These are phyloP conservation scores for Gymnocephalus cernua DNA, from an alignment of 2,113 vertebrate species.

Conservation along the genomic window DNA sequence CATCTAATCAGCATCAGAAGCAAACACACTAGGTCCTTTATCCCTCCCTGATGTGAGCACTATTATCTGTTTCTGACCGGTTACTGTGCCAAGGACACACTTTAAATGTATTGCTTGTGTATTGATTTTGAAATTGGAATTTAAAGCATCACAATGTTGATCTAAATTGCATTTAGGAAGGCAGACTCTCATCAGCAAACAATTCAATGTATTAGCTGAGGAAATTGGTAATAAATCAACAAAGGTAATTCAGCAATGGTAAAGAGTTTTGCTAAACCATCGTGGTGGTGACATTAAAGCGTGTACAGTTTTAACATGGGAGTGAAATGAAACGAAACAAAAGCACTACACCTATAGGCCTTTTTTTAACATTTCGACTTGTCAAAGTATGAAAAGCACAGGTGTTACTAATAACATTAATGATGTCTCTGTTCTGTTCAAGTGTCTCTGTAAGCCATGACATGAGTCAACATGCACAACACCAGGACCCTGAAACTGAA, in stretches of 20 bases:
- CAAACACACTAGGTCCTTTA: not conserved
- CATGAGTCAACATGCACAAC: no score
- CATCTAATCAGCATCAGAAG: not conserved
- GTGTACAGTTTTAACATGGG: not conserved
- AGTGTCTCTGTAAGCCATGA: not conserved
- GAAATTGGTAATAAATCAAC: not conserved
- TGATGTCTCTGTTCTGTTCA: not conserved
- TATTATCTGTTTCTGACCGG: not conserved
- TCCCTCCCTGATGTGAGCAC: not conserved
- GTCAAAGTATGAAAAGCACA: not conserved
- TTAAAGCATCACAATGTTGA: not conserved
- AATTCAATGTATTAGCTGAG: not conserved
- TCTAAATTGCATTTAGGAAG: not conserved
- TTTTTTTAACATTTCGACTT: not conserved
- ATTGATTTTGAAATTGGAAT: not conserved
- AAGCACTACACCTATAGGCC: not conserved
- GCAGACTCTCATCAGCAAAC: not conserved
- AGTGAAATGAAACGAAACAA: not conserved
- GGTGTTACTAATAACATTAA: not conserved
- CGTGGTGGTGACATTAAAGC: not conserved
- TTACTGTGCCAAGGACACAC: not conserved
- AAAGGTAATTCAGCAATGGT: not conserved
- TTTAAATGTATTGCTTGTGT: not conserved
- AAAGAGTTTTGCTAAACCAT: not conserved
- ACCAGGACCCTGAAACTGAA: not conserved